These are phyloP conservation scores for Papilio helenus DNA, from an alignment of 1,140 invertebrate species.

Conservation along the genomic window DNA sequence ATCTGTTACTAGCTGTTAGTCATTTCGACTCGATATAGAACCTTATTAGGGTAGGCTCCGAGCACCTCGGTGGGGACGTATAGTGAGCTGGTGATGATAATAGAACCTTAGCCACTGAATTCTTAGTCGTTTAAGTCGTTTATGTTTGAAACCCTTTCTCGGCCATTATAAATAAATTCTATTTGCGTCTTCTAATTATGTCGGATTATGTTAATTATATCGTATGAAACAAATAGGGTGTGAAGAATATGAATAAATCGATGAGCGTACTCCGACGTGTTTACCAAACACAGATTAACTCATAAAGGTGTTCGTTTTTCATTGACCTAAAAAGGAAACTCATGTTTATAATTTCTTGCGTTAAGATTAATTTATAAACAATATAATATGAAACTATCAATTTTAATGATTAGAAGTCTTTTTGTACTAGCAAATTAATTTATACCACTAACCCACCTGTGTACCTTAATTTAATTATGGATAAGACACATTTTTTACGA, in stretches of 20 bases:
- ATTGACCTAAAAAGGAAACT: conserved; percentile 6
- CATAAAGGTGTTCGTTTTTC: conserved; percentile 1
- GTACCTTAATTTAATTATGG: no score
- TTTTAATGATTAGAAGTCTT: background rate
- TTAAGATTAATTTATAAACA: background rate
- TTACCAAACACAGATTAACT: conserved; percentile 27
- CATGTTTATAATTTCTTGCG: background rate
- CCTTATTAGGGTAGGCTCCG: no score
- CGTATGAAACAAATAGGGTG: conserved; percentile 14
- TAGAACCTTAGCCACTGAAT: no score
- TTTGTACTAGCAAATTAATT: no score
- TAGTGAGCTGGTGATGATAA: no score
- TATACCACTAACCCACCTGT: no score
- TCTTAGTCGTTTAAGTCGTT: no score
- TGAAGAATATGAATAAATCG: conserved; percentile 5
- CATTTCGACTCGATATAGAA: no score
- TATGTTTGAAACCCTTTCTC: no score
- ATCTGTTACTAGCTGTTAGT: no score
- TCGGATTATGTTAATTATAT: conserved; percentile 24
- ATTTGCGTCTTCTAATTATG: conserved; percentile 21
- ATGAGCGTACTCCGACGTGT: background rate
- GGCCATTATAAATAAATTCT: background rate
- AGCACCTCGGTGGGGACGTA: no score
- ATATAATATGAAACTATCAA: background rate
- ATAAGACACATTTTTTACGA: no score